Base-by-base conservation (phyloP, 1,140 invertebrate genomes). In the Lasioglossum baleicum region DNA sequence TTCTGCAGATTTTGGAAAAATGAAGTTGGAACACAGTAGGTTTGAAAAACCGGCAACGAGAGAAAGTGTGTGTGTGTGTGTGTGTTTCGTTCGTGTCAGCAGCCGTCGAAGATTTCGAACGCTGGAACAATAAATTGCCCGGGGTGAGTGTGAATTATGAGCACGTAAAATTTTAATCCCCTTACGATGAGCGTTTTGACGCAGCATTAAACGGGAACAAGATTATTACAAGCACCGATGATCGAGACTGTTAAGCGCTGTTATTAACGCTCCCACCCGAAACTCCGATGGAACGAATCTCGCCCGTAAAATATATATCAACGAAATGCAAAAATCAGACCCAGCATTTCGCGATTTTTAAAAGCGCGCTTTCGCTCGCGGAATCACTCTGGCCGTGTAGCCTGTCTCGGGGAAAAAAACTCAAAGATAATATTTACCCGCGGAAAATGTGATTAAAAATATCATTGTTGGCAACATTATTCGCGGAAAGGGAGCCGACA, bases 221-320 rank as follows among this genome's bases (percentile, higher is more conserved):
- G 78, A 80, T 80, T 80, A 75, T 80, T 80, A 80, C 78, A 64
- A 79, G 76, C 76, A 22, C 40, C 70, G 76, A 73, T 79, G 61
- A 79, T 79, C 69, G 76, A 58, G 72, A 79, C 74, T 68, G 78
- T 80, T 80, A 63, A 80, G 63, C 78, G 51, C 15, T 42, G 72
- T 80, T 80, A 80, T 80, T 80, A 80, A 80, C 58, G 71, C 51
- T 31, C 26, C 42, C 53, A n/a, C 58, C n/a, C n/a, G 42, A 26
- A 35, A 31, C 75, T 22, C 15, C 15, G 42, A n/a, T 56, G n/a
- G 17, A 44, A 10, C 58, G 60, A 42, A 35, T 35, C 2, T 17
- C 35, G 11, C 53, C 15, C 17, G 20, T 0, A n/a, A 69, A 76
- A 44, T 22, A 26, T 22, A 44, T 22, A 26, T 22, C 6, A 10